These are phyloP conservation scores for Atta texana DNA, from an alignment of 1,140 invertebrate genomes.

Conservation along the genomic window DNA sequence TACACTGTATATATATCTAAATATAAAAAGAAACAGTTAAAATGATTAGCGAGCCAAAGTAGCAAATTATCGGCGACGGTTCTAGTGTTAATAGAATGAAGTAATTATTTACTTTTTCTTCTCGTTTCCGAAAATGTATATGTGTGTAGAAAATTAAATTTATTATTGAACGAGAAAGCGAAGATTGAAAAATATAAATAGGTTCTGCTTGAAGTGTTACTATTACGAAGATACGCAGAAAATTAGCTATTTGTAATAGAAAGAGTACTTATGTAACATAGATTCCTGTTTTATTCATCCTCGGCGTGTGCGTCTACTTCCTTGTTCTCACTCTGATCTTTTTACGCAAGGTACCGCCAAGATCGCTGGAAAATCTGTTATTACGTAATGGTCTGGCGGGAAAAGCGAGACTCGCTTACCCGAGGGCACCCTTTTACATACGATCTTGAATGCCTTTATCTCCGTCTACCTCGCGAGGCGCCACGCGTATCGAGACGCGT, in stretches of 20 bases:
- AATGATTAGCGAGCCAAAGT: no score
- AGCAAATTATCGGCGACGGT: no score
- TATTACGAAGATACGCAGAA: slow-evolving; percentile 4
- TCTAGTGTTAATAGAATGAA: background rate
- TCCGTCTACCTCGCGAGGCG: slow-evolving; percentile 73
- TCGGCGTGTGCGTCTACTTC: slow-evolving; percentile 38
- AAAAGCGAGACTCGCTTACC: slow-evolving; percentile 21
- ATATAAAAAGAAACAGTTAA: no score
- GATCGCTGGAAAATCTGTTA: slow-evolving; percentile 60
- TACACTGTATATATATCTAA: no score
- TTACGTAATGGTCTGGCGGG: slow-evolving; percentile 44
- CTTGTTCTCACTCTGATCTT: slow-evolving; percentile 51
- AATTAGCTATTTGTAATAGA: slow-evolving; percentile 26
- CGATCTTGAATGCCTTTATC: slow-evolving; percentile 64
- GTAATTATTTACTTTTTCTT: background rate
- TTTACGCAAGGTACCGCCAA: slow-evolving; percentile 36
- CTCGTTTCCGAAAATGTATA: background rate
- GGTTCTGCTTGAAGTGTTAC: background rate
- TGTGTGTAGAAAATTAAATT: background rate
- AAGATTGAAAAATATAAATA: background rate
- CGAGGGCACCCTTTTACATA: slow-evolving; percentile 43
- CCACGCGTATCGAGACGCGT: slow-evolving; percentile 79
- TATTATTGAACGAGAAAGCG: background rate
- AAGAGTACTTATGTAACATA: slow-evolving; percentile 41
- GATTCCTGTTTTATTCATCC: slow-evolving; percentile 52